Evolutionary conservation across 2,797 vertebrate genomes (phyloP).

Genomic region (Halcyon smyrnensis): DNA sequence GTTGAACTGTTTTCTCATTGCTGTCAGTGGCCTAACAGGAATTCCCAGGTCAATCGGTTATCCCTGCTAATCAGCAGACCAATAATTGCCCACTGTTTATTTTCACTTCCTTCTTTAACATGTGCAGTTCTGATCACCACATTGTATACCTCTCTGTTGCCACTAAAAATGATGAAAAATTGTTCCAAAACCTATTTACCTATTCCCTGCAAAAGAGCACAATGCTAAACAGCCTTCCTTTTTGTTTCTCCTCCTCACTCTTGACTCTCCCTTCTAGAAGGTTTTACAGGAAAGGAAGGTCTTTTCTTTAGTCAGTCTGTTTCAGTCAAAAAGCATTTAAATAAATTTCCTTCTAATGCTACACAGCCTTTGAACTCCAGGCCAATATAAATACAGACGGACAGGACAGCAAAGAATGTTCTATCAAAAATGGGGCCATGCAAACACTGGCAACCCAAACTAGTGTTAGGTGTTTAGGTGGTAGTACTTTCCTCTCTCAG

Average conservation of each 20-base stretch:
- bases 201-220: not conserved
- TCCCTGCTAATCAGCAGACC: not conserved
- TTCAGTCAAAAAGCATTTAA: not conserved
- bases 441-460: not conserved
- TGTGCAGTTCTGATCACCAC: not conserved
- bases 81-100: not conserved
- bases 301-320: not conserved
- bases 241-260: not conserved
- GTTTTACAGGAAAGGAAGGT: not conserved
- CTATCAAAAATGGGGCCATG: not conserved
- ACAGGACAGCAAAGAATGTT: not conserved
- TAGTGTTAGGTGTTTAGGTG: not conserved
- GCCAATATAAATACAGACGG: not conserved
- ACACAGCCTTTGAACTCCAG: not conserved
- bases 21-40: not conserved
- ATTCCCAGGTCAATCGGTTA: not conserved
- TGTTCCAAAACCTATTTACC: not conserved
- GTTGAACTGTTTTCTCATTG: not conserved
- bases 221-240: not conserved
- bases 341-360: not conserved
- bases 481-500: not conserved
- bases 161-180: not conserved
- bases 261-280: not conserved
- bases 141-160: not conserved
- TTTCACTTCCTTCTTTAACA: not conserved